phyloP scores from a whole-genome alignment of 2,113 vertebrate species.

The Eretmodus cyanostictus region DNA sequence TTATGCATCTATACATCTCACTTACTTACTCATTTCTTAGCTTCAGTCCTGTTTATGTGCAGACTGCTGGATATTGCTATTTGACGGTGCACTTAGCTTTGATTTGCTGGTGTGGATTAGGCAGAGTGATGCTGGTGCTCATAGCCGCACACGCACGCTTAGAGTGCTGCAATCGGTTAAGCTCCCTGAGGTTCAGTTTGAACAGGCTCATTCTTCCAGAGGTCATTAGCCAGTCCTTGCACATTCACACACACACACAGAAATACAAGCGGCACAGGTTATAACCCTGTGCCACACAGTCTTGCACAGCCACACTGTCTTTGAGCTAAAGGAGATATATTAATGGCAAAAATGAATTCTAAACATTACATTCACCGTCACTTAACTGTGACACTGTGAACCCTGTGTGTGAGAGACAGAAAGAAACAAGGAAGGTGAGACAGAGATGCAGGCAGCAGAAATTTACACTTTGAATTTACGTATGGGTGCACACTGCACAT shows the following conservation, averaged over 20 bases:
- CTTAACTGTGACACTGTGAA: constrained; percentile 29
- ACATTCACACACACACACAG: neutral
- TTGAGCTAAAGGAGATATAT: constrained; percentile 6
- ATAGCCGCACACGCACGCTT: neutral
- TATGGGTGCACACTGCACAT: neutral
- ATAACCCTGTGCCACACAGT: neutral
- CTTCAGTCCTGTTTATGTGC: neutral
- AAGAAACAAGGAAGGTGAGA: neutral
- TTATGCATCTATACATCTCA: neutral
- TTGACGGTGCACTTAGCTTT: constrained; percentile 10
- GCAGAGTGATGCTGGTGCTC: neutral
- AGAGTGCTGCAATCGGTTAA: constrained; percentile 2
- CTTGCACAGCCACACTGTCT: neutral
- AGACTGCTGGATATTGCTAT: neutral
- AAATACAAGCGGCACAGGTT: neutral
- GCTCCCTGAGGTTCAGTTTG: constrained; percentile 57
- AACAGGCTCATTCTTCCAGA: constrained; percentile 59
- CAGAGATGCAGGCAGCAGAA: neutral
- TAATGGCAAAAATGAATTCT: constrained; percentile 54
- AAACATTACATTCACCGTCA: constrained; percentile 1
- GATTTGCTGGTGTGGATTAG: constrained; percentile 51
- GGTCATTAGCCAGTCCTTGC: constrained; percentile 47
- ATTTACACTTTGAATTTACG: neutral
- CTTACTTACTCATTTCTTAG: neutral
- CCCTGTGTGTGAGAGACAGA: neutral